Evolutionary conservation across 2,113 vertebrate genomes (phyloP), one percentile per base, ranked within the genome.

Genomic region (Rana temporaria): DNA sequence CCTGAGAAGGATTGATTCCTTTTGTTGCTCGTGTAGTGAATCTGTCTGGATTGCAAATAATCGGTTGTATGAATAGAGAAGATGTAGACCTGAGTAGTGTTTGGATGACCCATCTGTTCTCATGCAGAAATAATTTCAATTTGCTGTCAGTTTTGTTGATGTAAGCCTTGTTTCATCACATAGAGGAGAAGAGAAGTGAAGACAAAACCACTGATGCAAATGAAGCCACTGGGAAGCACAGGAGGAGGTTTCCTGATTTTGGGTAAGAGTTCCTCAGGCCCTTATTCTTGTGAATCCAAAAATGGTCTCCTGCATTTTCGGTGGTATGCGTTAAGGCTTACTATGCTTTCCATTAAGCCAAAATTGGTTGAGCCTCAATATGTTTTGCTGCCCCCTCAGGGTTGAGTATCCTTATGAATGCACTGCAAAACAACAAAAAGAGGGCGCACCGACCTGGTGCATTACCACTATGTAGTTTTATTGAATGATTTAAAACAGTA

Each of bases 231-330:
- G 95, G 94, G 71, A 98, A 97, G 88, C 85, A 92, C 62, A 98
- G 94, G 91, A 92, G 96, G 87, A 90, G 95, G 87, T 98, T 98
- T 89, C 95, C 96, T 86, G 96, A 97, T 90, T 97, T 98, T 92
- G 96, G 96, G 96, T 96, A 90, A 85, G 87, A 6, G 9, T 24
- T 1, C 12, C 42, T 12, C 7, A 48, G 42, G 7, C 42, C 2
- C 42, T 48, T 12, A 48, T 48, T 48, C 8, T 48, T 48, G 6
- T 48, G 8, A 12, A n/a, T n/a, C n/a, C n/a, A n/a, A n/a, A n/a
- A n/a, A n/a, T n/a, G n/a, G n/a, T n/a, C n/a, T n/a, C n/a, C n/a
- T n/a, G n/a, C n/a, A n/a, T n/a, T n/a, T n/a, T n/a, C n/a, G n/a
- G n/a, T n/a, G n/a, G n/a, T n/a, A n/a, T n/a, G n/a, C n/a, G n/a